Base-by-base conservation (phyloP, 1,140 invertebrate genomes). In the Aphelenchoides avenae region DNA sequence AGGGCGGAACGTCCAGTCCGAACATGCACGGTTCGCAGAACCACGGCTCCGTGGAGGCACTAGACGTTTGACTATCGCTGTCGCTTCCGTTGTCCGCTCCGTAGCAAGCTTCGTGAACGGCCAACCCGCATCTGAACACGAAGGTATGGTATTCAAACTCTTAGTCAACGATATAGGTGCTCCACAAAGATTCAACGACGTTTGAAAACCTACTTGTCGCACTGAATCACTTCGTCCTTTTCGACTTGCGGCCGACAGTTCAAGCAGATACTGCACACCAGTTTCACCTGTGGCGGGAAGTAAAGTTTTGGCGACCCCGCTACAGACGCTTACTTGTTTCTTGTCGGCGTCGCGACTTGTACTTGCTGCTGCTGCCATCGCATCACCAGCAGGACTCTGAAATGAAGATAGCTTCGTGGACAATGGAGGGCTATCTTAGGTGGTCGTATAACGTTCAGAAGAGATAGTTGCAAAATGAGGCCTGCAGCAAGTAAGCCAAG, bases 21-120 rank as follows among this genome's bases (percentile, higher is more conserved):
- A 78, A 79, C 50, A 80, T 76, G 62, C 80, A 81, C 26, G 80
- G 78, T 68, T 81, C 80, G 71, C 80, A 81, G 56, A 81, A 81
- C 80, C 80, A 67, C 2, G 64, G 64, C 37, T 67, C 64, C 13
- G 62, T 71, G 9, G 50, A 56, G 11, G 48, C 46, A 13, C 40
- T 68, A n/a, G 62, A 64, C 6, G 15, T 30, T 9, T 39, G 30
- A 39, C 65, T 69, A 24, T 62, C 44, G 7, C 41, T 40, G 27
- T 67, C 44, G 18, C 15, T 20, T 9, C 30, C n/a, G 24, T 64
- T 62, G 7, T 44, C 48, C 11, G 61, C 64, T 11, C 49, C 54
- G 34, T 64, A 64, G 26, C 61, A 64, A n/a, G 40, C n/a, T 31
- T 64, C 64, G 37, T 64, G 62, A 18, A 68, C 62, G 5, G 54